A percentile compares a stretch with the other conserved stretches of the same genome.
Conservation (phyloP, 1,140 invertebrate genomes). For the Pseudomyrmex concolor region DNA sequence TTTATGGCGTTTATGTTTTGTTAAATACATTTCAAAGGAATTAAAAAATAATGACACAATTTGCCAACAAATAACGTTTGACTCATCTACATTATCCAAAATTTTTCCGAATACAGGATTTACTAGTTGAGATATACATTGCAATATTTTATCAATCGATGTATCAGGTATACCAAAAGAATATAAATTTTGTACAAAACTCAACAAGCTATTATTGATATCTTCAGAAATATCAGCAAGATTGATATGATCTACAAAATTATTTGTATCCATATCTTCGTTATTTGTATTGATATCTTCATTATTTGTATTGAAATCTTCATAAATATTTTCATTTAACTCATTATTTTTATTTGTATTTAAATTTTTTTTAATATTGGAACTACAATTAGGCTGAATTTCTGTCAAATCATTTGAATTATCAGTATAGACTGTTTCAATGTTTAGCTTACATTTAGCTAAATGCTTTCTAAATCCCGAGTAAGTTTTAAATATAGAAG, state of each 20-base stretch:
- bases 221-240: too few species aligned
- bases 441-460: slow-evolving; percentile 10
- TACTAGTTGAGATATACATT: slow-evolving; percentile 7
- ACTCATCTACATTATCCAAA: slow-evolving; percentile 7
- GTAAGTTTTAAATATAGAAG: neutral
- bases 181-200: slow-evolving; percentile 8
- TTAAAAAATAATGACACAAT: slow-evolving; percentile 8
- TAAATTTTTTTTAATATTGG: neutral
- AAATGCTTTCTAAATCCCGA: slow-evolving; percentile 3
- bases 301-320: slow-evolving; percentile 5
- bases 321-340: neutral
- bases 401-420: slow-evolving; percentile 4
- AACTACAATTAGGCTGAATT: neutral
- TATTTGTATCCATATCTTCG: neutral
- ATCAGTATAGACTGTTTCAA: neutral
- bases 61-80: slow-evolving; percentile 7
- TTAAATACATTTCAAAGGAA: slow-evolving; percentile 11
- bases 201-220: neutral
- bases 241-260: neutral
- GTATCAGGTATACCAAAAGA: slow-evolving; percentile 1
- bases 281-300: neutral
- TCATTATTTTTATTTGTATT: slow-evolving; percentile 3
- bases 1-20: slow-evolving; percentile 7
- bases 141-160: slow-evolving; percentile 21
- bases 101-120: neutral